These are phyloP conservation scores for Sweltsa coloradensis DNA, from an alignment of 1,140 invertebrate genomes.

Conservation along the genomic window DNA sequence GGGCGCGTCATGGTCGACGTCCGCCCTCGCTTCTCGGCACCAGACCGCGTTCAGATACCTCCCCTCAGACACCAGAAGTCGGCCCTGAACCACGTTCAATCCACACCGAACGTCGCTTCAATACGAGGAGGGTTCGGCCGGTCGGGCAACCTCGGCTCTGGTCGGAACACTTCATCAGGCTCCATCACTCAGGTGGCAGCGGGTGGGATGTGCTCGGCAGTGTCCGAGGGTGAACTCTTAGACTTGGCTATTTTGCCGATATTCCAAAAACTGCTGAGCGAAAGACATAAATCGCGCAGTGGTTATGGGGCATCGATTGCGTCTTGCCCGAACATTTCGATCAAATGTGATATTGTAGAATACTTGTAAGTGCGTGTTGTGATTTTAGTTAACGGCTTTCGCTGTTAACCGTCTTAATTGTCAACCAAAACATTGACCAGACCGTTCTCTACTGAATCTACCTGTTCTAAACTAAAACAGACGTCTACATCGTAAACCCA, in stretches of 20 bases:
- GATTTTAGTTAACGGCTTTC: too few relatives aligned
- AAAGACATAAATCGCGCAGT: slow-evolving; percentile 53
- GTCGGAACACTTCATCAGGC: slow-evolving; percentile 12
- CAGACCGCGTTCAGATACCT: slow-evolving; percentile 1
- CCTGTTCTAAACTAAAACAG: too few relatives aligned
- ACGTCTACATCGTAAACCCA: too few relatives aligned
- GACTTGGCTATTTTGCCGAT: slow-evolving; percentile 76
- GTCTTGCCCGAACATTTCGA: slow-evolving; percentile 86
- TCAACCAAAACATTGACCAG: too few relatives aligned
- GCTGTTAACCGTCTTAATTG: too few relatives aligned
- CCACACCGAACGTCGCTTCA: slow-evolving; percentile 43
- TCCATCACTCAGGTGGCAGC: slow-evolving; percentile 19
- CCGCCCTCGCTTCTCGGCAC: too few relatives aligned
- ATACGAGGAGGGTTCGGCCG: slow-evolving; percentile 24
- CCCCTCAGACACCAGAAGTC: slow-evolving; percentile 32
- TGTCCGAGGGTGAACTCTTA: slow-evolving; percentile 70
- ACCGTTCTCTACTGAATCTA: too few relatives aligned
- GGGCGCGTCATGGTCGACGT: neutral
- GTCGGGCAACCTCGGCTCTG: slow-evolving; percentile 2
- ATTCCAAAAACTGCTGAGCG: slow-evolving; percentile 77
- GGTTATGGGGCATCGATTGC: slow-evolving; percentile 59
- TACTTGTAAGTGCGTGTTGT: too few relatives aligned
- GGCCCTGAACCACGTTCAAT: slow-evolving; percentile 35
- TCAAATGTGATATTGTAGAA: slow-evolving; percentile 91
- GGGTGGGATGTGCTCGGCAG: slow-evolving; percentile 52